Base-by-base conservation (phyloP, 1,140 invertebrate genomes). In the Drosophila setifemur region DNA sequence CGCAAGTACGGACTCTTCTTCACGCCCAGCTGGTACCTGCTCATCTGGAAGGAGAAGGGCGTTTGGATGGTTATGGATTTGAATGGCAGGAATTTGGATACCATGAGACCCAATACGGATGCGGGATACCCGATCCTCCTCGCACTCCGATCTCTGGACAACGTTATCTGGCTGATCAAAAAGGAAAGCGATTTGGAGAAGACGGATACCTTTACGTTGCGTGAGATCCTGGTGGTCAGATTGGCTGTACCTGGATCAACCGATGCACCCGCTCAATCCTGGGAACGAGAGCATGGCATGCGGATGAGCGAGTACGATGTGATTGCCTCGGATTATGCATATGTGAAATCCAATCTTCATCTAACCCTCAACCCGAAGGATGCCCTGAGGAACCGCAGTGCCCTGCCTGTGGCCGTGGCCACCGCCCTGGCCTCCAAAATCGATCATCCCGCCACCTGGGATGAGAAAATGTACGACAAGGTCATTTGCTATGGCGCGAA, bases 391-490 rank as follows among this genome's bases (percentile, higher is more conserved):
- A 90, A 87, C 52, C 85, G 85, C 1, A 89, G 85, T 52, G 88
- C 81, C 0, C 39, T 90, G 7, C 85, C 88, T 0, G 78, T 86
- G 1, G 70, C 71, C 0, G 72, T 90, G 6, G 77, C 86, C 11
- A 68, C 82, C 0, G 68, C 77, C 0, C 14, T 90, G 12, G 74
- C 82, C 1, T 79, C 89, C 6, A 90, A 90, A 37, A 78, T 90
- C 31, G 88, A 90, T 76, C 88, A 89, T 73, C 82, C 86, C 0
- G 88, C 85, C 14, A 90, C 88, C 0, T 90, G 88, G 88, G 69
- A 89, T 7, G 25, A 25, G 48, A 77, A 81, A 19, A 87, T 69
- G n/a, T 66, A 75, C n/a, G 86, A 90, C 37, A 90, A 88, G 44
- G 71, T 90, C 4, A 58, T 90, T 5, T 89, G 88, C 37, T 89